Evolutionary conservation across 1,140 invertebrate species (phyloP).

Genomic region (Daktulosphaira vitifoliae): DNA sequence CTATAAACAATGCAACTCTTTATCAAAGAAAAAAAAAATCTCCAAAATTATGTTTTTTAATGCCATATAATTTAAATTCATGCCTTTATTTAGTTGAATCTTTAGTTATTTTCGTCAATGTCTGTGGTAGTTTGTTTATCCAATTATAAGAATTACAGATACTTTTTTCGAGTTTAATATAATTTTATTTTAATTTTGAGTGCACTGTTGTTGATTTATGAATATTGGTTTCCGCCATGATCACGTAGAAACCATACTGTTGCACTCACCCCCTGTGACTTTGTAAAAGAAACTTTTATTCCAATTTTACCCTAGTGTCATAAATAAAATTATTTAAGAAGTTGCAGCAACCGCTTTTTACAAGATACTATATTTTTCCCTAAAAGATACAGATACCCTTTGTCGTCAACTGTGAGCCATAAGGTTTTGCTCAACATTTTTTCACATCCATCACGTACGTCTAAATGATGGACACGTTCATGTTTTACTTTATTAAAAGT

Average conservation of each 20-base stretch:
- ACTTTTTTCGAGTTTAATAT: too few species aligned
- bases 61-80: too few species aligned
- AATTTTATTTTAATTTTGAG: too few species aligned
- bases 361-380: neutral
- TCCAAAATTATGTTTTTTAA: too few species aligned
- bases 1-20: too few species aligned
- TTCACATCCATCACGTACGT: slow-evolving; percentile 28
- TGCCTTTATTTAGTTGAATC: too few species aligned
- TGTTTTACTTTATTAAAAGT: slow-evolving; percentile 22
- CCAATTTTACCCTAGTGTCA: slow-evolving; percentile 2
- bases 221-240: neutral
- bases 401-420: neutral
- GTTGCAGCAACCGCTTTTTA: neutral
- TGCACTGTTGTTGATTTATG: slow-evolving; percentile 14
- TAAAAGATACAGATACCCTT: neutral
- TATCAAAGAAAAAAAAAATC: too few species aligned
- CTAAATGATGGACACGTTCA: neutral
- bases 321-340: slow-evolving; percentile 28
- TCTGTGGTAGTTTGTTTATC: too few species aligned
- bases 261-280: neutral
- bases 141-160: too few species aligned
- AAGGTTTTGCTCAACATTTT: slow-evolving; percentile 7
- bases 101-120: too few species aligned
- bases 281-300: slow-evolving; percentile 28
- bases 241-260: slow-evolving; percentile 11